These are phyloP conservation scores for Calameuta idolon DNA, from an alignment of 2,888 invertebrate genomes.

Conservation along the genomic window DNA sequence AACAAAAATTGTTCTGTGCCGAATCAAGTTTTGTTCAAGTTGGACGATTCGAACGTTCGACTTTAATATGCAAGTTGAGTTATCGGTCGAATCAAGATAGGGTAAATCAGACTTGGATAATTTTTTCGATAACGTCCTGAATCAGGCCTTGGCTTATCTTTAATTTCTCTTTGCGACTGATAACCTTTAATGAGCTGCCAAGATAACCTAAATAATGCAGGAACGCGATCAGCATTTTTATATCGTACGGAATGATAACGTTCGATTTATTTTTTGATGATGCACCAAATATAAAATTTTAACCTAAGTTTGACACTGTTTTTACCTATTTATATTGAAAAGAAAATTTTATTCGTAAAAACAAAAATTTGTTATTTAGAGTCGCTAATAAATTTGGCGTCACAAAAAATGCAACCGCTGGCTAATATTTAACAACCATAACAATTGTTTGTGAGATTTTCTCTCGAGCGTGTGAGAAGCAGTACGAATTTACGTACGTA, in stretches of 20 bases:
- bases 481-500: neutral
- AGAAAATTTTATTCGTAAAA: too few relatives aligned
- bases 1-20: neutral
- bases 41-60: neutral
- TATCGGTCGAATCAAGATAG: neutral
- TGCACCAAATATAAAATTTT: neutral
- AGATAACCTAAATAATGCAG: neutral
- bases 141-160: neutral
- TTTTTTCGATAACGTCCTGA: neutral
- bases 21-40: neutral
- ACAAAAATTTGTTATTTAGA: too few relatives aligned
- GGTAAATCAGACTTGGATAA: neutral
- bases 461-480: neutral
- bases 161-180: neutral
- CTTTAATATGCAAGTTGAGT: neutral
- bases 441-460: neutral
- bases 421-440: too few relatives aligned
- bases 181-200: neutral
- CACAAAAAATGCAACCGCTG: too few relatives aligned
- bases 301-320: neutral
- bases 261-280: neutral
- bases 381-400: too few relatives aligned
- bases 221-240: neutral
- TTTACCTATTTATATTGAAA: too few relatives aligned
- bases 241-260: neutral